Base-by-base conservation (phyloP, 2,113 vertebrate genomes). In the Dissostichus mawsoni region DNA sequence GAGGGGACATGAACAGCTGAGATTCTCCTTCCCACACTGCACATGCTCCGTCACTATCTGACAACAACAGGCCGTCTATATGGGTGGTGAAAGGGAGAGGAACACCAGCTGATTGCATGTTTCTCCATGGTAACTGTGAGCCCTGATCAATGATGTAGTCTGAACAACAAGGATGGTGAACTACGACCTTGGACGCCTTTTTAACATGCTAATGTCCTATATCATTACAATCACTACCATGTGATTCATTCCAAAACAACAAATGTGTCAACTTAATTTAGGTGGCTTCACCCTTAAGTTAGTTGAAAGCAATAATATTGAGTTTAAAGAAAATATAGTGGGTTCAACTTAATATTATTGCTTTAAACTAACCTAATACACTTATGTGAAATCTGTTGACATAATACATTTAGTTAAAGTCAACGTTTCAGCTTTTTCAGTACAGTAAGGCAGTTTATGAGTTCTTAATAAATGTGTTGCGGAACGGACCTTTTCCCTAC, bases 1-100 rank as follows among this genome's bases (percentile, higher is more conserved):
- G 87, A 85, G 86, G 86, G 74, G 73, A 84, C 89, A 88, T 62
- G 78, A 91, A 89, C 89, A 86, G 82, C 88, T 87, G 87, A 92
- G 83, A 82, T 86, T 64, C 85, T 82, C 71, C 85, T 92, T 91
- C 85, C 85, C 87, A 92, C 86, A 89, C 65, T 65, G 71, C 84
- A 89, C 79, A 92, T 87, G 81, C 85, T 82, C 90, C 33, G 77
- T 92, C 83, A 83, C 81, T 70, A 76, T 87, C 41, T 74, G 81
- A 82, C 73, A 45, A 82, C 57, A 84, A 89, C 86, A 83, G 80
- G 56, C 33, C 1, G 12, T 87, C 48, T 74, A 45, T 53, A 18
- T 2, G 51, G 51, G 33, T 4, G 64, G 45, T 65, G 64, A 74
- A 70, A 77, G 50, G 62, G 18, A 47, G 55, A 50, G 71, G 59